Conservation (phyloP, 2,888 invertebrate species). For the Loripinus fragilis region DNA sequence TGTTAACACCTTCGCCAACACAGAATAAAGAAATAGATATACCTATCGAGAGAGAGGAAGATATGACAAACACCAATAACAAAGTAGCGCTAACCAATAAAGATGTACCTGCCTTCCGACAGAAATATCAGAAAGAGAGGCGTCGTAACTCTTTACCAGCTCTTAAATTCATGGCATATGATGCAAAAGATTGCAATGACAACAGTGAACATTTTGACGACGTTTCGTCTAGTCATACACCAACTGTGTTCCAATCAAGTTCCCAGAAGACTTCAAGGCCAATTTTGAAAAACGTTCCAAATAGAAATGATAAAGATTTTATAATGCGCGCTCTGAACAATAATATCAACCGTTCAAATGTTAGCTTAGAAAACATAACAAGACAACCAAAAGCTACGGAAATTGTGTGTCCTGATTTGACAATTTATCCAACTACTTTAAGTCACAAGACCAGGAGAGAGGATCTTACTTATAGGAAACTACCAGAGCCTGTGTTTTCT, state of each 20-base stretch:
- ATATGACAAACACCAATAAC: background rate
- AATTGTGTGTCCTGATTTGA: background rate
- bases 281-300: background rate
- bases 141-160: slow-evolving; percentile 11
- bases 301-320: background rate
- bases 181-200: background rate
- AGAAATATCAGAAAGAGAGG: background rate
- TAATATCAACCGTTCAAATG: background rate
- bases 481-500: background rate
- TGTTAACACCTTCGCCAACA: slow-evolving; percentile 25
- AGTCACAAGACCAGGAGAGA: background rate
- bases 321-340: background rate
- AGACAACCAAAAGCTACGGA: background rate
- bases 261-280: background rate
- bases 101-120: background rate
- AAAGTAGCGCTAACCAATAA: background rate
- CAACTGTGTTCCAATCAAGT: background rate
- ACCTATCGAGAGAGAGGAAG: background rate
- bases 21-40: slow-evolving; percentile 32
- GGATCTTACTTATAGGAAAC: background rate
- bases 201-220: background rate
- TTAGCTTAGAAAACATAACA: background rate
- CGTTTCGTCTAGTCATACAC: background rate
- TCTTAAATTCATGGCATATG: background rate
- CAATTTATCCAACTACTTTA: background rate